phyloP scores from a whole-genome alignment of 2,113 vertebrate species.

The Phycodurus eques region DNA sequence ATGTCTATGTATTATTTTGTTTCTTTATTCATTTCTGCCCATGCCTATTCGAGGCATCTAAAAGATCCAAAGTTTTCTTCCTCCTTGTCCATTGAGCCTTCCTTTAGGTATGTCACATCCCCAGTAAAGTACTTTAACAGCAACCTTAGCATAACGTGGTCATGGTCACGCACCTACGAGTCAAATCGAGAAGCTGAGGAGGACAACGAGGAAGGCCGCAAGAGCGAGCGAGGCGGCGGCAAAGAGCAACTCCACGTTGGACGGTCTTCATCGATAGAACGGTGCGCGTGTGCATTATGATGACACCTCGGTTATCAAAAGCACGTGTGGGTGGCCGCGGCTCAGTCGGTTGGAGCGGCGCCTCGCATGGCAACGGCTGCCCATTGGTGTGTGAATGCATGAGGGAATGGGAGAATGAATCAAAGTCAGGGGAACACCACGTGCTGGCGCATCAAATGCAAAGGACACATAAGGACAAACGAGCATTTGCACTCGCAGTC shows the following conservation, averaged over 20 bases:
- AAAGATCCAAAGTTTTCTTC: conserved; percentile 8
- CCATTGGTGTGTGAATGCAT: too few relatives aligned
- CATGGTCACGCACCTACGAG: conserved; percentile 59
- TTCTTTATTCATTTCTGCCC: neutral
- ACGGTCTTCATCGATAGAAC: conserved; percentile 39
- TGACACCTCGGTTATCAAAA: neutral
- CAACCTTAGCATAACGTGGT: conserved; percentile 42
- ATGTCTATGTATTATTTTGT: too few relatives aligned
- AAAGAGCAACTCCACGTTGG: conserved; percentile 30
- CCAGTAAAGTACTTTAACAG: conserved; percentile 21
- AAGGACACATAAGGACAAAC: neutral
- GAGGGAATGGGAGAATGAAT: too few relatives aligned
- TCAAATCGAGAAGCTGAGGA: conserved; percentile 17
- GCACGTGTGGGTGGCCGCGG: too few relatives aligned
- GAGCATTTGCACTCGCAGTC: neutral
- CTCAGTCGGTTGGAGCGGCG: too few relatives aligned
- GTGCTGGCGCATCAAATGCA: too few relatives aligned
- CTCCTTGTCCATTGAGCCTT: neutral
- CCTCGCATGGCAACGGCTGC: too few relatives aligned
- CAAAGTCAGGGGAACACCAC: too few relatives aligned
- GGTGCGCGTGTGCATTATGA: conserved; percentile 24
- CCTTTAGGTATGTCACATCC: conserved; percentile 6
- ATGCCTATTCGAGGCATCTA: neutral
- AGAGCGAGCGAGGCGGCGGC: conserved; percentile 9
- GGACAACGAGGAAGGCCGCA: conserved; percentile 4